Evolutionary conservation across 2,888 invertebrate species (phyloP).

Genomic region (Eumacrocentrus americanus): DNA sequence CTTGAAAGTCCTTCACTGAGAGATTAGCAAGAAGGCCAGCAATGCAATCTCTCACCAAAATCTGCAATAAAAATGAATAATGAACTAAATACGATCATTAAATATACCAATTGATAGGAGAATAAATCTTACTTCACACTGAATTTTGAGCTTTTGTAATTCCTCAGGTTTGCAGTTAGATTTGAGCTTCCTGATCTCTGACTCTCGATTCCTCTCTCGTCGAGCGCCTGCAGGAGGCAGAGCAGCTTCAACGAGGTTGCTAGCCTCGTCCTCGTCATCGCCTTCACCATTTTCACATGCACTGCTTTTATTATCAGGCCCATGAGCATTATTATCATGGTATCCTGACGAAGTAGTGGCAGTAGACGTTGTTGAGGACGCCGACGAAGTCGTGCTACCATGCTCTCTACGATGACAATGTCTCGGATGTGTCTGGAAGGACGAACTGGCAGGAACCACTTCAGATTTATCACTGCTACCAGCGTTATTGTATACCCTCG

Average conservation of each 20-base stretch:
- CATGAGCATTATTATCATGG: constrained; percentile 54
- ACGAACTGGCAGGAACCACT: constrained; percentile 27
- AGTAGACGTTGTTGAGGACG: constrained; percentile 36
- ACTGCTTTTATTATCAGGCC: constrained; percentile 55
- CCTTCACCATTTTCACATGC: constrained; percentile 48
- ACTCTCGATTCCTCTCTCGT: constrained; percentile 69
- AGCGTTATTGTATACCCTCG: constrained; percentile 37
- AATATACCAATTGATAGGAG: too few relatives aligned
- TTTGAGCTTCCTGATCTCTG: constrained; percentile 74
- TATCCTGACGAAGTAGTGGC: constrained; percentile 36
- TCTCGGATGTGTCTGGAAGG: constrained; percentile 27
- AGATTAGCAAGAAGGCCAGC: constrained; percentile 80
- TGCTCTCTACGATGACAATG: constrained; percentile 29
- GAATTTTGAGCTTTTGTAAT: constrained; percentile 73
- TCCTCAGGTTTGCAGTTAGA: constrained; percentile 83
- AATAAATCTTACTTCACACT: constrained; percentile 66
- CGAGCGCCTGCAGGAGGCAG: constrained; percentile 69
- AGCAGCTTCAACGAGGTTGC: constrained; percentile 73
- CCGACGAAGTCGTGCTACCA: constrained; percentile 12
- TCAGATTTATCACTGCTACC: constrained; percentile 33
- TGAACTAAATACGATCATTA: background rate
- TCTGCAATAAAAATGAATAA: constrained; percentile 54
- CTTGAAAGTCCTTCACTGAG: constrained; percentile 82
- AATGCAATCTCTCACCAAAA: constrained; percentile 81
- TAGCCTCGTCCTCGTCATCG: constrained; percentile 62